Evolutionary conservation across 2,113 vertebrate genomes (phyloP).

Genomic region (Aspiorhynchus laticeps): DNA sequence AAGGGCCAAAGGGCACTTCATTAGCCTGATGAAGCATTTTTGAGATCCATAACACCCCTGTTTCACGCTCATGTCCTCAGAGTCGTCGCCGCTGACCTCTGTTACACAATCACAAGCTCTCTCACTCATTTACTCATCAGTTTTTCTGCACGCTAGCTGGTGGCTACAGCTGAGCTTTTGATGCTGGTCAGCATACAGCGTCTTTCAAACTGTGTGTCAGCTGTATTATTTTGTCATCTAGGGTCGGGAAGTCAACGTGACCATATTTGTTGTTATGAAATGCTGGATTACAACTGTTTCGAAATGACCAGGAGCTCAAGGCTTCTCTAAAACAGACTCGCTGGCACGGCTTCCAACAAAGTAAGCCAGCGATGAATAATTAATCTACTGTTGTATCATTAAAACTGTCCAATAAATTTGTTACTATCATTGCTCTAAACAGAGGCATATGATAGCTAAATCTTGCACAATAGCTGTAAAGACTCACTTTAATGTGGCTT

Average conservation of each 20-base stretch:
- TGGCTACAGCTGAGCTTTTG: conserved; percentile 29
- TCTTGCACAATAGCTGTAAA: neutral
- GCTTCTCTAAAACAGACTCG: neutral
- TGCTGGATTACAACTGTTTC: neutral
- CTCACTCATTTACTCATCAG: neutral
- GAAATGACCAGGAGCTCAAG: neutral
- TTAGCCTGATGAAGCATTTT: conserved; percentile 35
- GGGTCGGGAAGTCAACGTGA: neutral
- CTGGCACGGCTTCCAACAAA: neutral
- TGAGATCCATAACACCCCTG: neutral
- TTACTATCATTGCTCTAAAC: neutral
- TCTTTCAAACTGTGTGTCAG: conserved; percentile 15
- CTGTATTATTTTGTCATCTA: neutral
- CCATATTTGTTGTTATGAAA: neutral
- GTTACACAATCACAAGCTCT: neutral
- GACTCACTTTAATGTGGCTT: conserved; percentile 4
- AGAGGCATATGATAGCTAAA: neutral
- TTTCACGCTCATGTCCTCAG: neutral
- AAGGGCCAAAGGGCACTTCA: conserved; percentile 49
- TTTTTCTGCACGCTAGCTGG: neutral
- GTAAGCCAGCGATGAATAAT: conserved; percentile 31
- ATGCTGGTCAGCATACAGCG: conserved; percentile 6
- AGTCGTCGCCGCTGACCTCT: conserved; percentile 19
- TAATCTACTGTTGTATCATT: conserved; percentile 2
- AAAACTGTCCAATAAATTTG: conserved; percentile 8